Evolutionary conservation across 1,140 invertebrate genomes (phyloP).

Genomic region (Sesamia nonagrioides): DNA sequence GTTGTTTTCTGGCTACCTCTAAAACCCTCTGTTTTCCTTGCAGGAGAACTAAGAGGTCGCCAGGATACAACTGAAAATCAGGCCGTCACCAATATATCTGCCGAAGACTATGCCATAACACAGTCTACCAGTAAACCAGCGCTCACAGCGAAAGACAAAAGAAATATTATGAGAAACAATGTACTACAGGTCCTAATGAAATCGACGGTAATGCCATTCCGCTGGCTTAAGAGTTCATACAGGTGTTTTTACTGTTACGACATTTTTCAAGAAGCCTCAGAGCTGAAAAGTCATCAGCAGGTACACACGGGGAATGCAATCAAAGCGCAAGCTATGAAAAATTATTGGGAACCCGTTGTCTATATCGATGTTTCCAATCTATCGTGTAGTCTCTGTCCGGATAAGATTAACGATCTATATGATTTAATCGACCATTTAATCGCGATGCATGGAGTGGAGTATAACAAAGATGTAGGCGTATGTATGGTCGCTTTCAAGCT

Average conservation of each 20-base stretch:
- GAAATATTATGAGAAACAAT: constrained; percentile 74
- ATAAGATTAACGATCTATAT: constrained; percentile 69
- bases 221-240: constrained; percentile 80
- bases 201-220: constrained; percentile 79
- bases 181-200: constrained; percentile 74
- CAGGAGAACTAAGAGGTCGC: constrained; percentile 76
- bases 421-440: constrained; percentile 79
- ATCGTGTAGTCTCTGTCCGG: constrained; percentile 73
- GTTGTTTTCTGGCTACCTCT: constrained; percentile 63
- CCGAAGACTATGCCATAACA: constrained; percentile 1
- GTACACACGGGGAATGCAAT: constrained; percentile 69
- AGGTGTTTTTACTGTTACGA: constrained; percentile 83
- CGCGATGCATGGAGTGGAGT: constrained; percentile 65
- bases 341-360: constrained; percentile 79
- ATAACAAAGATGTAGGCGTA: constrained; percentile 77
- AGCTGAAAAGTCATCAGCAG: constrained; percentile 73
- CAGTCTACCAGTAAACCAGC: constrained; percentile 47
- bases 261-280: constrained; percentile 77
- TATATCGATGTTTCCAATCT: constrained; percentile 78
- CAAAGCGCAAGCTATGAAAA: constrained; percentile 75
- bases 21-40: constrained; percentile 73
- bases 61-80: constrained; percentile 54
- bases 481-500: constrained; percentile 79
- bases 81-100: background rate
- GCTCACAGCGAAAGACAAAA: constrained; percentile 68